Conservation (phyloP, 53 echinoderm and acorn worm species). For the Patiria pectinifera region DNA sequence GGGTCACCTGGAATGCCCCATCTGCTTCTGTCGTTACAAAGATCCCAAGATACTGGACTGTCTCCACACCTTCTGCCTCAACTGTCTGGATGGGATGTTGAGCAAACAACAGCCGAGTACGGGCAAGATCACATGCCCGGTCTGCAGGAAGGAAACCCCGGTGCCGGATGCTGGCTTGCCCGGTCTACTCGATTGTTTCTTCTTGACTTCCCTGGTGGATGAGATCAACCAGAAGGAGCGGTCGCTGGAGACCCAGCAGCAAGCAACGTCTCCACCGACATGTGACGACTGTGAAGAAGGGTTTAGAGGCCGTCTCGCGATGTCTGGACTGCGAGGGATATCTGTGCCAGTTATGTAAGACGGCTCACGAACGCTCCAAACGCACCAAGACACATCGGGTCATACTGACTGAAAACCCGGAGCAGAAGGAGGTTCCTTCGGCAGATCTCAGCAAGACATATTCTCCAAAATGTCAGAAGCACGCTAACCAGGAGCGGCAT, state of each 20-base stretch:
- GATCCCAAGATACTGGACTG: too few relatives aligned
- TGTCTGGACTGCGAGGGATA: slow-evolving; percentile 1
- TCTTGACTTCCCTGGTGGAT: too few relatives aligned
- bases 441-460: not conserved
- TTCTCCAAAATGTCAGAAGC: not conserved
- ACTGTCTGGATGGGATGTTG: too few relatives aligned
- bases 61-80: too few relatives aligned
- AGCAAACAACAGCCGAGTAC: too few relatives aligned
- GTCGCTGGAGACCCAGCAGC: too few relatives aligned
- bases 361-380: not conserved
- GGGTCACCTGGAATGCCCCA: too few relatives aligned
- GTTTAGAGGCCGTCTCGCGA: not conserved
- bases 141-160: too few relatives aligned
- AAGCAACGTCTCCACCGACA: not conserved
- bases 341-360: not conserved
- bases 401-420: not conserved
- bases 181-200: too few relatives aligned
- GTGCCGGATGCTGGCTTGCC: too few relatives aligned
- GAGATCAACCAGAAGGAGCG: slow-evolving; percentile 6
- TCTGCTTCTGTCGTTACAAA: too few relatives aligned
- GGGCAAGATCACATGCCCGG: too few relatives aligned
- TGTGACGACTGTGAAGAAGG: not conserved
- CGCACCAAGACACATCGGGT: not conserved
- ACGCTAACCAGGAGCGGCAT: not conserved
- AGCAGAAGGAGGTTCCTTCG: not conserved